Evolutionary conservation across 2,113 vertebrate genomes (phyloP).

Genomic region (Anguilla japonica): DNA sequence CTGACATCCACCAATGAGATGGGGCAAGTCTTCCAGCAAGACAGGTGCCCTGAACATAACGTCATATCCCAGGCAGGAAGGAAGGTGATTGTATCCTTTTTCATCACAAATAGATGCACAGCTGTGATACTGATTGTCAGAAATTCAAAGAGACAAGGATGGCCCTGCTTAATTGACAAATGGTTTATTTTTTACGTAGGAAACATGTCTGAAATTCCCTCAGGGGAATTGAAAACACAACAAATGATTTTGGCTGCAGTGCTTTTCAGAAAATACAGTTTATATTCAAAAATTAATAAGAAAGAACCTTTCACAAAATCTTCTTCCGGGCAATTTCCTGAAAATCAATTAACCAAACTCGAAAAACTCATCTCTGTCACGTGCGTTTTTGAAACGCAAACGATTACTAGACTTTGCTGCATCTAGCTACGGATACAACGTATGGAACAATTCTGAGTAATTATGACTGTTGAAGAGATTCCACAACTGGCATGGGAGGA

Average conservation of each 20-base stretch:
- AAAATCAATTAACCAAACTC: neutral
- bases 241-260: neutral
- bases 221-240: neutral
- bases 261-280: neutral
- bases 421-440: neutral
- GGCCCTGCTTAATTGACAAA: neutral
- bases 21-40: constrained; percentile 25
- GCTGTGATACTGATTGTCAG: constrained; percentile 13
- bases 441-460: neutral
- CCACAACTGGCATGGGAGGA: neutral
- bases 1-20: constrained; percentile 9
- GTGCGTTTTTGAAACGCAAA: neutral
- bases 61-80: constrained; percentile 16
- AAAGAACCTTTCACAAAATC: neutral
- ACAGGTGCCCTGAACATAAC: constrained; percentile 32
- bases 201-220: neutral
- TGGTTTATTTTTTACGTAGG: neutral
- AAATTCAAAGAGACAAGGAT: neutral
- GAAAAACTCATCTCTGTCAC: neutral
- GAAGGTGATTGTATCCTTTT: constrained; percentile 43
- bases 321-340: neutral
- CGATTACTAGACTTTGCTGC: neutral
- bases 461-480: neutral
- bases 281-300: neutral
- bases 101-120: constrained; percentile 23